Percentiles rank a stretch among this genome's conserved stretches.
These are phyloP conservation scores for Channa argus DNA, from an alignment of 2,113 vertebrate species.

Conservation along the genomic window DNA sequence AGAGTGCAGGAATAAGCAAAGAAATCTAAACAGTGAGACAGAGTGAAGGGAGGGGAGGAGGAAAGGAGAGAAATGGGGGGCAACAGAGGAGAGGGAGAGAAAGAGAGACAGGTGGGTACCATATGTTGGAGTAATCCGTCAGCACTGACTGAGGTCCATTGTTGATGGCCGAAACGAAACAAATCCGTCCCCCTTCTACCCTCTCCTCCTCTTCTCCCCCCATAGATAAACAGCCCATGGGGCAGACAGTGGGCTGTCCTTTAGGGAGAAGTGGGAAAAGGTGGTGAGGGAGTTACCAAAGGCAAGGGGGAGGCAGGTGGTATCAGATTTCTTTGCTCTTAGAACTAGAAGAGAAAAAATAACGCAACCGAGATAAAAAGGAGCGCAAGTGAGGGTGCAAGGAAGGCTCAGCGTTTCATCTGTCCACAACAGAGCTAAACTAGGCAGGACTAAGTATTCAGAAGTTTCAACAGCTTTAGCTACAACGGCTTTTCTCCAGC, in stretches of 20 bases:
- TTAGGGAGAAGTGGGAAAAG: slow-evolving; percentile 49
- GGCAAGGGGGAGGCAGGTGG: slow-evolving; percentile 75
- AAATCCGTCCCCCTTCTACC: slow-evolving; percentile 60
- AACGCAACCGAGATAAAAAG: slow-evolving; percentile 20
- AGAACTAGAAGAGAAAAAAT: slow-evolving; percentile 40
- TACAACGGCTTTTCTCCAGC: slow-evolving; percentile 13
- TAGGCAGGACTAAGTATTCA: slow-evolving; percentile 25
- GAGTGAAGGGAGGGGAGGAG: slow-evolving; percentile 22
- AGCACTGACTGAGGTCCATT: slow-evolving; percentile 83
- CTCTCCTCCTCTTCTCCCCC: slow-evolving; percentile 62
- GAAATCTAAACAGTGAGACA: slow-evolving; percentile 77
- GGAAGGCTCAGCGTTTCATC: slow-evolving; percentile 52
- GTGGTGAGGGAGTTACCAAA: slow-evolving; percentile 45
- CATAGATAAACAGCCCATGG: slow-evolving; percentile 78
- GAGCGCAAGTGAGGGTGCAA: slow-evolving; percentile 34
- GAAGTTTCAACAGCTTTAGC: slow-evolving; percentile 31
- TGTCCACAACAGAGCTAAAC: slow-evolving; percentile 36
- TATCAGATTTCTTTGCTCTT: slow-evolving; percentile 73
- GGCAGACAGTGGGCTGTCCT: slow-evolving; percentile 80
- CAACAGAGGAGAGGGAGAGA: slow-evolving; percentile 31
- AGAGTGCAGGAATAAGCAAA: slow-evolving; percentile 76
- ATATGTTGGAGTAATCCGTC: slow-evolving; percentile 83
- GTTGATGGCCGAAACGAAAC: slow-evolving; percentile 80
- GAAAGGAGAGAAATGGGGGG: background rate
- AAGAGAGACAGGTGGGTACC: slow-evolving; percentile 81